Base-by-base conservation (phyloP, 2,113 vertebrate species). In the Megalops atlanticus region DNA sequence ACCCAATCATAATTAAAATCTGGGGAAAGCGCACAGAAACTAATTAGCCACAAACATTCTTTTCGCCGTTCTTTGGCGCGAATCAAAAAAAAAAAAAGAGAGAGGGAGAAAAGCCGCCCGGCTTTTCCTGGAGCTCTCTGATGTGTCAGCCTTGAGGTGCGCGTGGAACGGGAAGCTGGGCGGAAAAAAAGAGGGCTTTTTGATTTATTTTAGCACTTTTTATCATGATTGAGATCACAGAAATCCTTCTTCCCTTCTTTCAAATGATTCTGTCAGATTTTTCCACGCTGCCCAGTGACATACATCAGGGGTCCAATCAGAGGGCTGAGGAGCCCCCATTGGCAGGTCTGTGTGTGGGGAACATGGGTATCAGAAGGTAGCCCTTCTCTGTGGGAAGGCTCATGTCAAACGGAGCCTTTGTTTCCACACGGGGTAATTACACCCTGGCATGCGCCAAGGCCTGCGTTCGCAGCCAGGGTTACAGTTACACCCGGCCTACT, bases 1-100 rank as follows among this genome's bases (percentile, higher is more conserved):
- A 86, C 89, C 90, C 89, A 88, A 92, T 92, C 88, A 91, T 93
- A 92, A 93, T 93, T 91, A 91, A 91, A 91, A 93, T 91, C 91
- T 91, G 88, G 81, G 84, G 84, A 86, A 87, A 87, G 85, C 89
- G 84, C 54, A 36, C 49, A 68, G 80, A 41, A 82, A 86, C 87
- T 90, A 91, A 93, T 92, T 93, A 89, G 87, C 81, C 78, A 86
- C 84, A 88, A 87, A 84, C 78, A 84, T 49, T 83, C 81, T 85
- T 75, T 82, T 49, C 33, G 43, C 64, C 40, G 27, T 75, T 77
- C 49, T 80, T 84, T 83, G 52, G 80, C 75, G 43, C 76, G 21
- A 75, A 83, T 79, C 68, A 77, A 1, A 24, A 73, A 79, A 24
- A 73, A 79, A 58, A 74, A 49, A 45, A 74, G 39, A 76, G 73